Evolutionary conservation across 2,888 invertebrate genomes (phyloP).

Genomic region (Sarcophaga rosellei): DNA sequence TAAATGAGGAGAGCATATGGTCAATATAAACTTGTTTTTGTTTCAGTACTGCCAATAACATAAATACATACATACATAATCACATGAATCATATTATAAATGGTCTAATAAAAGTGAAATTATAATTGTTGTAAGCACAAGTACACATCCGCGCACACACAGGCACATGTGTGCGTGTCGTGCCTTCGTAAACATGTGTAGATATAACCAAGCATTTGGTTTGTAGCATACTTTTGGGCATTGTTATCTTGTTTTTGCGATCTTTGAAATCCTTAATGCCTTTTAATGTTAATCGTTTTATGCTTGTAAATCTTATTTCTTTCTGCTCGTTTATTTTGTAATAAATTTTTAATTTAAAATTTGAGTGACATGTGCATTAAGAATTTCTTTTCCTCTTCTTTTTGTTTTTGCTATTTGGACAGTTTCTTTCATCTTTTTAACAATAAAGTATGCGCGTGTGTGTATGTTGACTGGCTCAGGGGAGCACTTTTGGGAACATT

Average conservation of each 20-base stretch:
- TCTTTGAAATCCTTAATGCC: constrained; percentile 5
- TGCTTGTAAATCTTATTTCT: constrained; percentile 16
- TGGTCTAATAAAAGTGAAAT: constrained; percentile 26
- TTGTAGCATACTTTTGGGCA: background rate
- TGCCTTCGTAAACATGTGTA: background rate
- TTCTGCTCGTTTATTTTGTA: constrained; percentile 9
- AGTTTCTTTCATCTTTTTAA: constrained; percentile 49
- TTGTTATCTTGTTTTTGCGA: background rate
- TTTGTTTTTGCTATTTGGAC: constrained; percentile 8
- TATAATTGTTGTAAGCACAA: constrained; percentile 49
- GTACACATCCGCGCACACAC: background rate
- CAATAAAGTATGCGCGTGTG: background rate
- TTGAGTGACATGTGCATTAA: constrained; percentile 58
- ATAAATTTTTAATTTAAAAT: constrained; percentile 57
- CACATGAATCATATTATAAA: constrained; percentile 2
- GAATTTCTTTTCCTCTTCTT: background rate
- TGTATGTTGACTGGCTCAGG: constrained; percentile 20
- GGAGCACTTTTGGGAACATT: constrained; percentile 47
- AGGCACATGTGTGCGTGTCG: background rate
- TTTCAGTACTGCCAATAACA: background rate
- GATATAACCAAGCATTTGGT: background rate
- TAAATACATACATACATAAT: background rate
- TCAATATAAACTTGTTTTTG: background rate
- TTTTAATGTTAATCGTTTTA: constrained; percentile 48
- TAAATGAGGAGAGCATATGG: constrained; percentile 54